These are phyloP conservation scores for Fragum whitleyi DNA, from an alignment of 2,888 invertebrate species.

Conservation along the genomic window DNA sequence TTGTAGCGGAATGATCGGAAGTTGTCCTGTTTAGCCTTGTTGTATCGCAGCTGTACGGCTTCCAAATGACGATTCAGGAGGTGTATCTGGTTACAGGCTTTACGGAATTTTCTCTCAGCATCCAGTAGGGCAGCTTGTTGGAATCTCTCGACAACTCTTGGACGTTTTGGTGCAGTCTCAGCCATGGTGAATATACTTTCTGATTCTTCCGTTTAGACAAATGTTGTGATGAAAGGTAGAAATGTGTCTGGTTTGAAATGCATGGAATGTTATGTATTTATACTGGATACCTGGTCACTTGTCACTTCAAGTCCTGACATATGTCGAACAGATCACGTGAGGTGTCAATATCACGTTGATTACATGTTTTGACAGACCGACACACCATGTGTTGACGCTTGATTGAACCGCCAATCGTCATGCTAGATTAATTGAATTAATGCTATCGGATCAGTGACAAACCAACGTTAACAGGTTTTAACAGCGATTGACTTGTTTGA, in stretches of 20 bases:
- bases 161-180: background rate
- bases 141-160: background rate
- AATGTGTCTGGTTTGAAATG: no score
- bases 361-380: background rate
- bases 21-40: conserved; percentile 69
- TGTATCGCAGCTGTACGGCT: conserved; percentile 68
- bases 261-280: no score
- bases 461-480: conserved; percentile 1
- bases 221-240: background rate
- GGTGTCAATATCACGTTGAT: background rate
- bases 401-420: background rate
- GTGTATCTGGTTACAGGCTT: conserved; percentile 73
- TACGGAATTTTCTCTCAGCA: conserved; percentile 67
- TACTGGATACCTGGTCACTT: background rate
- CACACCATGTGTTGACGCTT: background rate
- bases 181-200: background rate
- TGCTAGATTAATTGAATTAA: conserved; percentile 5
- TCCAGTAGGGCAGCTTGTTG: conserved; percentile 16
- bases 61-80: conserved; percentile 71
- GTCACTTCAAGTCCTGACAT: conserved; percentile 1
- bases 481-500: conserved; percentile 2
- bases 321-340: conserved; percentile 4
- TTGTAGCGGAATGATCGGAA: conserved; percentile 74
- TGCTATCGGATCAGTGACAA: background rate
- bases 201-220: background rate